Base-by-base conservation (phyloP, 2,888 invertebrate genomes). In the Leistus spinibarbis region DNA sequence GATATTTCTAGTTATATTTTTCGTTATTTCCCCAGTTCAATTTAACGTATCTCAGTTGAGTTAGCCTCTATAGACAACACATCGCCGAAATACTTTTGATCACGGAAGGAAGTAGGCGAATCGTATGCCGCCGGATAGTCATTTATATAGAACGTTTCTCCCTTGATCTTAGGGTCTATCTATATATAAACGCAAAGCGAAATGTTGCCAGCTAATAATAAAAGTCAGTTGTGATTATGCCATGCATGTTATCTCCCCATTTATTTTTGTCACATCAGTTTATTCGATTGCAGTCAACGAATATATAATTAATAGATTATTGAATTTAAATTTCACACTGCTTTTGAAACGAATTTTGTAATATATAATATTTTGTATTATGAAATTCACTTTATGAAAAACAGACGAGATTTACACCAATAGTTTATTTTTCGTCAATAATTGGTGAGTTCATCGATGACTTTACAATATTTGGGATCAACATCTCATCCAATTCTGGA, bases 1-100 rank as follows among this genome's bases (percentile, higher is more conserved):
- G 60, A 60, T 60, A 60, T 60, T 10, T 19, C 60, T 60, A 60
- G 60, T 60, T 60, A 60, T 60, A 20, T 60, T 60, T 60, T 60
- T 60, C 60, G 60, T 60, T 60, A 60, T 22, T 60, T 60, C 60
- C 60, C 60, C 19, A 22, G 19, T 60, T 22, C 19, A 60, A 20
- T 60, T 60, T 22, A 22, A 20, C 22, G 60, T 60, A 60, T 60
- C 60, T 60, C 60, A 22, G 22, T 60, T 60, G 60, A 60, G 60
- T 20, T 60, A 40, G 13, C 19, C 60, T 22, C 60, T 60, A 22
- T 20, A 17, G 60, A 19, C 60, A 40, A 40, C 60, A 20, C 60
- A 60, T 16, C 60, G 60, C 17, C 40, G 40, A 40, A 40, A 40
- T 40, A 40, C 40, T 40, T 40, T 40, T 40, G 40, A 40, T 40